phyloP scores from a whole-genome alignment of 2,888 invertebrate genomes.

The Pachymerium ferrugineum region DNA sequence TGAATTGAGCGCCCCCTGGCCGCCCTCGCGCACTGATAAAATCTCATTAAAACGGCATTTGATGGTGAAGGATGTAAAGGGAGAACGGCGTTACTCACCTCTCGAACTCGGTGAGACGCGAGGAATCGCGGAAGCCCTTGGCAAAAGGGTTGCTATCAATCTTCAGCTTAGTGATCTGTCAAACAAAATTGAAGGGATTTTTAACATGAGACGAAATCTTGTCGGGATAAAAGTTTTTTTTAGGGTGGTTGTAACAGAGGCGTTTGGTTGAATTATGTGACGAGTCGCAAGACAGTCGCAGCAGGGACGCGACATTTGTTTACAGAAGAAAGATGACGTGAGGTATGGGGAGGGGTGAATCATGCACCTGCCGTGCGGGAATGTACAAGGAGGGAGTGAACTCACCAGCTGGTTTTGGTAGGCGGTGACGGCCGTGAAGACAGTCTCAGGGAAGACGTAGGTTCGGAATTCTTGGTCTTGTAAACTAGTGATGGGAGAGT shows the following conservation, averaged over 20 bases:
- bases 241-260: constrained; percentile 13
- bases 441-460: constrained; percentile 94
- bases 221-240: constrained; percentile 17
- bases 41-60: constrained; percentile 33
- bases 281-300: constrained; percentile 15
- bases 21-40: constrained; percentile 29
- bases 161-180: constrained; percentile 93
- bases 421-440: constrained; percentile 98
- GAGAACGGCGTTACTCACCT: constrained; percentile 53
- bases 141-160: constrained; percentile 99
- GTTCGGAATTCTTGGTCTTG: constrained; percentile 92
- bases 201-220: constrained; percentile 7
- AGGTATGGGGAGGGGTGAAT: constrained; percentile 17
- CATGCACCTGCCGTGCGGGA: constrained; percentile 23
- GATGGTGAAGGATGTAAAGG: constrained; percentile 27
- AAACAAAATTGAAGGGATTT: constrained; percentile 46
- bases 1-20: constrained; percentile 27
- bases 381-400: constrained; percentile 26
- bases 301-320: constrained; percentile 27
- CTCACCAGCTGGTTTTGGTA: constrained; percentile 96
- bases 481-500: constrained; percentile 65
- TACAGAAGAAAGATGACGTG: constrained; percentile 28
- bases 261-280: constrained; percentile 19
- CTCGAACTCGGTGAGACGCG: constrained; percentile 88
- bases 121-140: constrained; percentile 95